Evolutionary conservation across 2,113 vertebrate genomes (phyloP).

Genomic region (Holacanthus passer): DNA sequence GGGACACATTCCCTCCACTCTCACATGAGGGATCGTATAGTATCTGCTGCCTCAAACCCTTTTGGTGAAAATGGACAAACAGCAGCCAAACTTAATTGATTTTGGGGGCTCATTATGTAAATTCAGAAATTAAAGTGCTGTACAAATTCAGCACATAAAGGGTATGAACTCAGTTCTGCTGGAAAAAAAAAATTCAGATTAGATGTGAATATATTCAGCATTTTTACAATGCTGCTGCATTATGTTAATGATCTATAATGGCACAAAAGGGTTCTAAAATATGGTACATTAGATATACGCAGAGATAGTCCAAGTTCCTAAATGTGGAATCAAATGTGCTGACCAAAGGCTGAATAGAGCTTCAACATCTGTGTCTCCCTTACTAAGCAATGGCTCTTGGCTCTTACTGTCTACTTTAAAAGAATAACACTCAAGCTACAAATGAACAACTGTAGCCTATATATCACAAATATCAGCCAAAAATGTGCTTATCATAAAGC

Average conservation of each 20-base stretch:
- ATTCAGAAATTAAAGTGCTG: constrained; percentile 39
- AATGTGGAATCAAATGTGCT: constrained; percentile 10
- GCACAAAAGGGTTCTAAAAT: not conserved
- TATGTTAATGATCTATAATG: not conserved
- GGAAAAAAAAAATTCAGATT: not conserved
- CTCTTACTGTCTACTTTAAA: not conserved
- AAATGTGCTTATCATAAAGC: constrained; percentile 17
- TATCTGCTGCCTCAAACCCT: constrained; percentile 56
- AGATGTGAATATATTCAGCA: not conserved
- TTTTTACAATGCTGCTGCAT: not conserved
- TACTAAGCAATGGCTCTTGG: not conserved
- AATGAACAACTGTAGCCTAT: not conserved
- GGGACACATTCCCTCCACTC: constrained; percentile 49
- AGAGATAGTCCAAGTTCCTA: not conserved
- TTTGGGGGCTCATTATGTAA: constrained; percentile 49
- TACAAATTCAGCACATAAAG: constrained; percentile 13
- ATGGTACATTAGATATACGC: not conserved
- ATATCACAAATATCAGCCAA: not conserved
- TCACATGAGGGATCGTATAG: constrained; percentile 46
- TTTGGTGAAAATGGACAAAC: constrained; percentile 18
- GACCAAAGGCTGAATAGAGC: not conserved
- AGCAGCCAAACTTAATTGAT: constrained; percentile 59
- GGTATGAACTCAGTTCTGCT: not conserved
- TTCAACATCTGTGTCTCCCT: not conserved
- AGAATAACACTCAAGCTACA: not conserved